phyloP scores from a whole-genome alignment of 2,797 vertebrate genomes.

The Coregonus ussuriensis region DNA sequence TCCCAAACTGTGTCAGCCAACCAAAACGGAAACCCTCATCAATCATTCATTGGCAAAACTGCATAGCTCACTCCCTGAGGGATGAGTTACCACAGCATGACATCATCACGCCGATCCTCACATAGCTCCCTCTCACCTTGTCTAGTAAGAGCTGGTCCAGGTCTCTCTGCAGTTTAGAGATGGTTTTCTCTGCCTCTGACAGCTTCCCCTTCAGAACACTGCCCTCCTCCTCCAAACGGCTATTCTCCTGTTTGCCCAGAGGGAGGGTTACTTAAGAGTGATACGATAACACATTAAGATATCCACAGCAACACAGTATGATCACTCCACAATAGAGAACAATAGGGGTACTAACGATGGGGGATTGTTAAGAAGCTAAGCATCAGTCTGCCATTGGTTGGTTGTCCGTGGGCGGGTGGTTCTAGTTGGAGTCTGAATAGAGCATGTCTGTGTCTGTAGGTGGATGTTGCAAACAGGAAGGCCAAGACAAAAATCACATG shows the following conservation, averaged over 20 bases:
- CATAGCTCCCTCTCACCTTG: slow-evolving; percentile 71
- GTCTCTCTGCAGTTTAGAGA: slow-evolving; percentile 78
- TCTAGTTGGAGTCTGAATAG: not conserved
- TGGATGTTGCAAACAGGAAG: not conserved
- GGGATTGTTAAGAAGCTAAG: not conserved
- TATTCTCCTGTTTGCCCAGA: slow-evolving; percentile 78
- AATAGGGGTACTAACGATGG: not conserved
- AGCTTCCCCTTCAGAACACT: slow-evolving; percentile 72
- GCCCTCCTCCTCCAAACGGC: slow-evolving; percentile 81
- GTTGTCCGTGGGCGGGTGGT: not conserved
- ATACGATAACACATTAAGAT: slow-evolving; percentile 26
- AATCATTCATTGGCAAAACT: slow-evolving; percentile 2
- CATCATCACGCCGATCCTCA: not conserved
- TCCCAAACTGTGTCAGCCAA: slow-evolving; percentile 63
- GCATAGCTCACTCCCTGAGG: not conserved
- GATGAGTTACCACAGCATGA: slow-evolving; percentile 5
- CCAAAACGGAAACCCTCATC: slow-evolving; percentile 7
- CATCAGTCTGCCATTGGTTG: not conserved
- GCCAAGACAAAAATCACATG: slow-evolving; percentile 2
- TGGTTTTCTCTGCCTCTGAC: slow-evolving; percentile 72
- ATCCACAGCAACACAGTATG: slow-evolving; percentile 39
- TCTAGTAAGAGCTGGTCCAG: slow-evolving; percentile 78
- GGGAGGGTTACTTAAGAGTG: slow-evolving; percentile 18
- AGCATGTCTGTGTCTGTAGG: not conserved
- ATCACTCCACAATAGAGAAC: slow-evolving; percentile 10